Base-by-base conservation (phyloP, 2,888 invertebrate species). In the Oasisia sp. region DNA sequence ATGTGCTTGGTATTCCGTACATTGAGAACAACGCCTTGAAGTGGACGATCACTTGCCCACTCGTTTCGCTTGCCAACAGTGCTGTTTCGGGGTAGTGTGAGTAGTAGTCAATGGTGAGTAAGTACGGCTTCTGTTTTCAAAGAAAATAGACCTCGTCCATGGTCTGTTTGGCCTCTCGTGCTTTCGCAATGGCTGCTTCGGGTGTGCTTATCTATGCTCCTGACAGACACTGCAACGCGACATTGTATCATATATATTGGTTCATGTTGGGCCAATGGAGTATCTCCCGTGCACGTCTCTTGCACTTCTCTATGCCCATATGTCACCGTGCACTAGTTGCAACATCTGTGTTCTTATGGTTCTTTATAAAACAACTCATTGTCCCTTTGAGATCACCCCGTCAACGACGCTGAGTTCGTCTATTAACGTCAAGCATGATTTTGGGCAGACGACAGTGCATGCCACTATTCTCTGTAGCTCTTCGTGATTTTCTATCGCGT, bases 1-100 rank as follows among this genome's bases (percentile, higher is more conserved):
- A 12, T 45, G 91, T 92, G n/a, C 92, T 91, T 12, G 92, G 92
- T 44, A 94, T 92, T 7, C 94, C 93, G 91, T 92, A 74, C 45
- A 91, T 44, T 3, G 93, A 58, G 44, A 94, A 92, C 14, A 91
- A 89, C 5, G 0, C 19, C 89, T 92, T 93, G 32, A 93, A 14
- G 3, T 91, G 89, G 32, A 91, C 50, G 32, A 93, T 93, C n/a
- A 94, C 93, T 89, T 92, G 32, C 32, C 44, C 32, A 19, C 44
- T 44, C 44, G 38, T 92, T n/a, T 32, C 44, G 14, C 32, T 89
- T 45, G 58, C 32, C 27, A 92, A 90, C 90, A 92, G 74, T 19
- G 91, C 90, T 7, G 92, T 27, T 50, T 92, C 92, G 32, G 92
- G 92, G 91, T 92, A 92, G 12, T 74, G 11, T 8, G 58, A 91